Evolutionary conservation across 1,140 invertebrate genomes (phyloP), one percentile per base, ranked within the genome.

Genomic region (Magallana gigas): DNA sequence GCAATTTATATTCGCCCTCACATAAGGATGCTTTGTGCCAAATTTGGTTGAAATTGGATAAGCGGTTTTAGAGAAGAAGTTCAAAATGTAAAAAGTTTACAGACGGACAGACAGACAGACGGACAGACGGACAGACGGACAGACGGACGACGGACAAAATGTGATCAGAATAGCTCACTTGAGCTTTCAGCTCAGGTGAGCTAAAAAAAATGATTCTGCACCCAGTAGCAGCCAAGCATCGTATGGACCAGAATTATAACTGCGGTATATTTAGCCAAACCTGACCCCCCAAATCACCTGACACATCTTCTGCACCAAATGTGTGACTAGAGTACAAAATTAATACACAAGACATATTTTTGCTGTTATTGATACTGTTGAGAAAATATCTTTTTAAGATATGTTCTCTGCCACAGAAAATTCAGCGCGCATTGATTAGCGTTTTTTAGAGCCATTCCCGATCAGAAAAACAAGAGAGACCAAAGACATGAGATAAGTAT

Each of bases 151-250:
- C n/a, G n/a, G n/a, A n/a, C n/a, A n/a, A n/a, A n/a, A n/a, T n/a
- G n/a, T n/a, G n/a, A n/a, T n/a, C n/a, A n/a, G n/a, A n/a, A n/a
- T n/a, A n/a, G n/a, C n/a, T n/a, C n/a, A n/a, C n/a, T n/a, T n/a
- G n/a, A n/a, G n/a, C n/a, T n/a, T n/a, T n/a, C n/a, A n/a, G n/a
- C n/a, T n/a, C n/a, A n/a, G n/a, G n/a, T n/a, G n/a, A n/a, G n/a
- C n/a, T n/a, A 76, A 76, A 76, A 71, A 76, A 76, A 29, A 76
- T 76, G 23, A 76, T 76, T 76, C 68, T 76, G 68, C 68, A 76
- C 68, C 23, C 11, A 76, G 36, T 18, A 76, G 23, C 23, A 76
- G 68, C 36, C 8, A 29, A 76, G 68, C 68, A 76, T 76, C 68
- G 23, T 23, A 76, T 36, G 23, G 68, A 29, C 23, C 18, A 29